phyloP scores from a whole-genome alignment of 2,113 vertebrate genomes.

The Strix uralensis region DNA sequence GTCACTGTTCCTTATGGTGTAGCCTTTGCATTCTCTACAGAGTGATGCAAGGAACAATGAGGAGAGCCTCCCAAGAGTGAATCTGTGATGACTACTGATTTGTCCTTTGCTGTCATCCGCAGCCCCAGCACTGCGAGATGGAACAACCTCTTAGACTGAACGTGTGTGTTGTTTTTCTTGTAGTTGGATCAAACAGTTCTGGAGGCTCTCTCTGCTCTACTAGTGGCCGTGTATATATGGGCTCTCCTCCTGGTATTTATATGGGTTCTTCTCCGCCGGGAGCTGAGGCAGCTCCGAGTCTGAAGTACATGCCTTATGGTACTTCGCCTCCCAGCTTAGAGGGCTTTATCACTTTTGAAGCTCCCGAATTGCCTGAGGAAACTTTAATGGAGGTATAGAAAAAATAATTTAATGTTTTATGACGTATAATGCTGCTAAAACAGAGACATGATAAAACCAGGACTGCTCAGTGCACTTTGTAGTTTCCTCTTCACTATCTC shows the following conservation, averaged over 20 bases:
- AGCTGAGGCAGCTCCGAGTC: slow-evolving; percentile 83
- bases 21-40: background rate
- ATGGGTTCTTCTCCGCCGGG: slow-evolving; percentile 81
- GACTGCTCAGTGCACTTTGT: background rate
- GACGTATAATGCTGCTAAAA: background rate
- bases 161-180: slow-evolving; percentile 34
- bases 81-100: background rate
- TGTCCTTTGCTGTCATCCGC: background rate
- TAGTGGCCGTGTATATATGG: slow-evolving; percentile 86
- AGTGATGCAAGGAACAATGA: background rate
- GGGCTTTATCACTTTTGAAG: slow-evolving; percentile 95
- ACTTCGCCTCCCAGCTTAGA: slow-evolving; percentile 94
- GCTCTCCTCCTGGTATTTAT: slow-evolving; percentile 87
- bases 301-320: slow-evolving; percentile 91
- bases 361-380: slow-evolving; percentile 94
- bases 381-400: slow-evolving; percentile 94
- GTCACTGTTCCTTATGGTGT: background rate
- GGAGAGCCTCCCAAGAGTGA: background rate
- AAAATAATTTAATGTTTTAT: background rate
- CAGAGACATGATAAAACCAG: background rate
- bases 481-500: background rate
- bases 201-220: slow-evolving; percentile 92
- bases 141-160: slow-evolving; percentile 1
- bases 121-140: background rate
- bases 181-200: slow-evolving; percentile 93